Conservation (phyloP, 2,888 invertebrate species). For the Thalpophila matura region DNA sequence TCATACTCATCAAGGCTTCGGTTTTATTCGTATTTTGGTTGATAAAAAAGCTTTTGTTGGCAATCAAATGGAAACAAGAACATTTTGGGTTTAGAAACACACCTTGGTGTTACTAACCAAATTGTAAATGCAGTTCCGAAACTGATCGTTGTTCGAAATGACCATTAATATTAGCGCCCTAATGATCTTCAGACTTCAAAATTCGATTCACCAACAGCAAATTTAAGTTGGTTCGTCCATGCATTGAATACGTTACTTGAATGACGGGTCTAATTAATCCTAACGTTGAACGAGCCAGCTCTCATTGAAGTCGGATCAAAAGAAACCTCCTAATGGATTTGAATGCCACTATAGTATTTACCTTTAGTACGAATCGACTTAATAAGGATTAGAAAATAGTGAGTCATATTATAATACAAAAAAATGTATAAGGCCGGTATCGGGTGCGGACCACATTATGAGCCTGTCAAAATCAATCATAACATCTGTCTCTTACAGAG, state of each 20-base stretch:
- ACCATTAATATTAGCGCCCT: slow-evolving; percentile 56
- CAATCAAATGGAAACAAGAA: slow-evolving; percentile 64
- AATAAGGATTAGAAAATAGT: slow-evolving; percentile 59
- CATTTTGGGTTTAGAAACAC: slow-evolving; percentile 58
- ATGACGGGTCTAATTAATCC: slow-evolving; percentile 85
- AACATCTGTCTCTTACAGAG: slow-evolving; percentile 34
- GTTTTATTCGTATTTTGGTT: slow-evolving; percentile 35
- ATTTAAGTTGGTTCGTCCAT: slow-evolving; percentile 67
- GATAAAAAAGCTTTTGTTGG: slow-evolving; percentile 58
- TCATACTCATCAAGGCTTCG: slow-evolving; percentile 1
- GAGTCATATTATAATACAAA: slow-evolving; percentile 61
- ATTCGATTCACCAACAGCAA: slow-evolving; percentile 56
- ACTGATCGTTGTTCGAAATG: slow-evolving; percentile 45
- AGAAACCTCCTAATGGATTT: slow-evolving; percentile 88
- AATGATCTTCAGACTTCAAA: slow-evolving; percentile 57
- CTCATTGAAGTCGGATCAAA: slow-evolving; percentile 83
- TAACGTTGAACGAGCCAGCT: slow-evolving; percentile 75
- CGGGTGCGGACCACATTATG: slow-evolving; percentile 52
- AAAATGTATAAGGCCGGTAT: slow-evolving; percentile 42
- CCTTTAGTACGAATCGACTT: slow-evolving; percentile 66
- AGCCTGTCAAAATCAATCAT: slow-evolving; percentile 61
- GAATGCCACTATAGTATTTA: slow-evolving; percentile 81
- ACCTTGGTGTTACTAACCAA: slow-evolving; percentile 52
- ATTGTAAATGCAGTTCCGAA: slow-evolving; percentile 37
- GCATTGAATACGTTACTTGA: slow-evolving; percentile 79